phyloP scores from a whole-genome alignment of 2,113 vertebrate genomes.

The Sialia sialis region DNA sequence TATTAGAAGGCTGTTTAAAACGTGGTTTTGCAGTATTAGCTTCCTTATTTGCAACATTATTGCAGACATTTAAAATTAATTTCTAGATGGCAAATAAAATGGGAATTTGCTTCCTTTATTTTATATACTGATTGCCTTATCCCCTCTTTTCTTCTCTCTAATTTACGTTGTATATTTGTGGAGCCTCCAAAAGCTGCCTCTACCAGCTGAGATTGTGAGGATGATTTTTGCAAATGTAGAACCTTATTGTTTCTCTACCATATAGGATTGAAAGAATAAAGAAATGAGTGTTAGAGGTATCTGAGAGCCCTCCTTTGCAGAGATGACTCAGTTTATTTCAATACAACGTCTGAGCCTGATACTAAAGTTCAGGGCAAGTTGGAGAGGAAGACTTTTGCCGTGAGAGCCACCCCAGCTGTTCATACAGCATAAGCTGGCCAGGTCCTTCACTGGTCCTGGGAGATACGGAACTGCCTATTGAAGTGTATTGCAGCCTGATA shows the following conservation, averaged over 20 bases:
- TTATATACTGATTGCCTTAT: not conserved
- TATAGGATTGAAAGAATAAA: not conserved
- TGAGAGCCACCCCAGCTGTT: not conserved
- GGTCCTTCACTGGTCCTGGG: not conserved
- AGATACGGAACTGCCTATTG: not conserved
- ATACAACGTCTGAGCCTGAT: not conserved
- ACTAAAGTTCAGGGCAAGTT: not conserved
- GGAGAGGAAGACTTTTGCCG: not conserved
- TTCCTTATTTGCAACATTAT: not conserved
- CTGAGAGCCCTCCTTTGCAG: not conserved
- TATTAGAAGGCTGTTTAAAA: not conserved
- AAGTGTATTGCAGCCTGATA: not conserved
- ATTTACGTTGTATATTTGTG: not conserved
- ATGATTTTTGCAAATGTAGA: not conserved
- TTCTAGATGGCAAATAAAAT: not conserved
- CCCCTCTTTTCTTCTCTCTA: not conserved
- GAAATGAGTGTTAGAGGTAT: not conserved
- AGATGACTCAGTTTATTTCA: not conserved
- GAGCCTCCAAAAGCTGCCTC: not conserved
- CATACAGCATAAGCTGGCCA: fast-evolving
- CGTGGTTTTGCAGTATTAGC: not conserved
- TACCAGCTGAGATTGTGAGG: fast-evolving
- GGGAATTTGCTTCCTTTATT: not conserved
- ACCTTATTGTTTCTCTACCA: not conserved
- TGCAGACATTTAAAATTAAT: not conserved